Percentiles rank a stretch among this genome's conserved stretches.
phyloP scores from a whole-genome alignment of 2,797 vertebrate genomes.

The Silurus aristotelis region DNA sequence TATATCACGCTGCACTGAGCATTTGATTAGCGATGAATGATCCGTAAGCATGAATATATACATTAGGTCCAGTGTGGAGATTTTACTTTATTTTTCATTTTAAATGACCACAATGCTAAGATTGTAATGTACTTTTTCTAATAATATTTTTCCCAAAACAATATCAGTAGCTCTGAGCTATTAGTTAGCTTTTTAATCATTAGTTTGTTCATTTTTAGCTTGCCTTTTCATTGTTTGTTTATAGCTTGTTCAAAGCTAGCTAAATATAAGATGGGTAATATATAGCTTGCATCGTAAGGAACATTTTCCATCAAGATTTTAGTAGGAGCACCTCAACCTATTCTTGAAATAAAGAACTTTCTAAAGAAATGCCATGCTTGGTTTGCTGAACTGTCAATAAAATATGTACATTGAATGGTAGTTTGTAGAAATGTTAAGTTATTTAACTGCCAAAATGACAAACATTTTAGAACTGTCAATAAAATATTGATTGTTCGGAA shows the following conservation, averaged over 20 bases:
- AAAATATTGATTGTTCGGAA: not conserved
- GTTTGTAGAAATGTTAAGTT: not conserved
- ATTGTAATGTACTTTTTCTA: not conserved
- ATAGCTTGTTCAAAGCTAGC: not conserved
- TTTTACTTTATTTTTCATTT: not conserved
- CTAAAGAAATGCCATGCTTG: not conserved
- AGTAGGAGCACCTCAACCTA: not conserved
- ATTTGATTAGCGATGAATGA: not conserved
- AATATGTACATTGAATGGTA: not conserved
- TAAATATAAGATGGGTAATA: not conserved
- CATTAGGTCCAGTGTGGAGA: not conserved
- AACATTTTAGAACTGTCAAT: not conserved
- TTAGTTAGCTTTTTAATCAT: not conserved
- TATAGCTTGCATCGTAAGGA: not conserved
- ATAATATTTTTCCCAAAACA: not conserved
- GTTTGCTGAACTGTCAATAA: not conserved
- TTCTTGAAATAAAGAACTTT: not conserved
- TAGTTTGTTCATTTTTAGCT: not conserved
- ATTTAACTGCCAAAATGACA: not conserved
- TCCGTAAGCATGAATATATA: not conserved
- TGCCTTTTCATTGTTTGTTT: not conserved
- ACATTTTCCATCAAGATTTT: not conserved
- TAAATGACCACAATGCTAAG: not conserved
- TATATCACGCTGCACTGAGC: not conserved
- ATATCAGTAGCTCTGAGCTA: not conserved